Percentiles rank a stretch among this genome's conserved stretches.
Conservation (phyloP, 2,113 vertebrate species). For the Pachycephala philippinensis region DNA sequence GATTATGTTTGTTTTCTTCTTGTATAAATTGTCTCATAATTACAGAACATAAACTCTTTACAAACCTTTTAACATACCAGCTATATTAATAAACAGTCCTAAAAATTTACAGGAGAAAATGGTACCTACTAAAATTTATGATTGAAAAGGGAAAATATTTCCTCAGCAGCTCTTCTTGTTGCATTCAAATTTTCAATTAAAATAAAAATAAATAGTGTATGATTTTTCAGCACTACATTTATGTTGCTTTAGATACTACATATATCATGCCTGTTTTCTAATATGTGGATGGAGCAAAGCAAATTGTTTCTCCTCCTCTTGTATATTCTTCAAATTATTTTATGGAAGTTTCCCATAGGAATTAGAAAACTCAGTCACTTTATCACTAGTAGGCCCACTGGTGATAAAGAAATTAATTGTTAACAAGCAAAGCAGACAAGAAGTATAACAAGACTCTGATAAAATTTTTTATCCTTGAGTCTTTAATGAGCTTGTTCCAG, state of each 20-base stretch:
- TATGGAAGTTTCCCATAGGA: background rate
- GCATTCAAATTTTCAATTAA: background rate
- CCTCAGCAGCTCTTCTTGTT: background rate
- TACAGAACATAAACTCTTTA: background rate
- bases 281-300: background rate
- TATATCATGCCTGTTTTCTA: background rate
- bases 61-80: background rate
- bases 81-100: background rate
- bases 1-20: background rate
- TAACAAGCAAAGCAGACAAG: background rate
- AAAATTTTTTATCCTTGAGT: background rate
- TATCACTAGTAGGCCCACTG: background rate
- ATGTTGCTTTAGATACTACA: background rate
- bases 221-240: background rate
- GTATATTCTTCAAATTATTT: background rate
- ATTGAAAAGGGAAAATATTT: background rate
- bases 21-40: background rate
- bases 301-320: background rate
- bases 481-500: background rate
- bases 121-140: background rate
- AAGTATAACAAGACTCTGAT: background rate
- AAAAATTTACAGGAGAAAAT: background rate
- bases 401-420: constrained; percentile 1
- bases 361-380: background rate
- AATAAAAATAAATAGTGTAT: background rate